Percentiles rank a stretch among this genome's conserved stretches.
Evolutionary conservation across 2,888 invertebrate species (phyloP).

Genomic region (Pseudoips prasinana): DNA sequence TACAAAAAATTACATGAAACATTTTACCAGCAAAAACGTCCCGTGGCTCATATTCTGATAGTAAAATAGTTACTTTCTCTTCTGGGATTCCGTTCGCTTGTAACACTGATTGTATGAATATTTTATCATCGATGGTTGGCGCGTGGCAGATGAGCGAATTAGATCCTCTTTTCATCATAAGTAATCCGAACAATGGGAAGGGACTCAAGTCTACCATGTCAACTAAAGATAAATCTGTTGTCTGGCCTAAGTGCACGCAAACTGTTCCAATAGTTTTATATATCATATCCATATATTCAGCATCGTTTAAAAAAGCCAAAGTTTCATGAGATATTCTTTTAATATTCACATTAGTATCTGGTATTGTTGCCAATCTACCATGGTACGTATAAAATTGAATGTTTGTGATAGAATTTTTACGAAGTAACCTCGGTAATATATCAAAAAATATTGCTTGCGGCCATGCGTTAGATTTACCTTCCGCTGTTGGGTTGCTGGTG

Average conservation of each 20-base stretch:
- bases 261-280: slow-evolving; percentile 5
- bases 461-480: slow-evolving; percentile 57
- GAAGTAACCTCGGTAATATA: slow-evolving; percentile 10
- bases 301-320: slow-evolving; percentile 21
- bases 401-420: slow-evolving; percentile 2
- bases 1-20: slow-evolving; percentile 21
- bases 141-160: slow-evolving; percentile 46
- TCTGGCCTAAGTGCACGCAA: slow-evolving; percentile 20
- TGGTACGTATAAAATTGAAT: slow-evolving; percentile 11
- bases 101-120: slow-evolving; percentile 13
- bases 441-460: slow-evolving; percentile 29
- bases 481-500: slow-evolving; percentile 74
- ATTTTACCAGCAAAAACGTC: slow-evolving; percentile 9
- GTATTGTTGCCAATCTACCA: slow-evolving; percentile 12
- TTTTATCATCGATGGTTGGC: slow-evolving; percentile 11
- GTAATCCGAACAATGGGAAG: slow-evolving; percentile 78
- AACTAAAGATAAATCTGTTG: slow-evolving; percentile 3
- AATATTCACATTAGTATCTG: slow-evolving; percentile 1
- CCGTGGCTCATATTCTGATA: slow-evolving; percentile 8
- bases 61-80: slow-evolving; percentile 16
- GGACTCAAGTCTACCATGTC: slow-evolving; percentile 73
- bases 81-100: slow-evolving; percentile 13
- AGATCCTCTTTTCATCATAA: slow-evolving; percentile 58
- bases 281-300: slow-evolving; percentile 23
- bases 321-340: slow-evolving; percentile 16